These are phyloP conservation scores for Halocynthia aurantium DNA, from an alignment of 23 tunicate genomes.

Conservation along the genomic window DNA sequence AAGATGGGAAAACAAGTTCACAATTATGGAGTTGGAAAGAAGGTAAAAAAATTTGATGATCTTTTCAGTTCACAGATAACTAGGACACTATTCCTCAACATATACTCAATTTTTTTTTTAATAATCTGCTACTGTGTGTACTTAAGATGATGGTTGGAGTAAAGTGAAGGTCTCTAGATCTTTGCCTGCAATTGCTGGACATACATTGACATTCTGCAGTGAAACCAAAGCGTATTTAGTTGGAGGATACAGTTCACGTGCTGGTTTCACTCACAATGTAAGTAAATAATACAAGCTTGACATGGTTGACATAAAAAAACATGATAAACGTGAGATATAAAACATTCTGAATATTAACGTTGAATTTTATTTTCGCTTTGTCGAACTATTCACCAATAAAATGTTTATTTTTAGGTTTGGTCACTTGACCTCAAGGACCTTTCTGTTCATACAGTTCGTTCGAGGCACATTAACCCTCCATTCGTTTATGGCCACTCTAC, in stretches of 20 bases:
- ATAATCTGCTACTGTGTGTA: background rate
- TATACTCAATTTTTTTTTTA: background rate
- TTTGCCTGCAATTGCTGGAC: conserved; percentile 52
- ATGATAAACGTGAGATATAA: no score
- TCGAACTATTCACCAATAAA: no score
- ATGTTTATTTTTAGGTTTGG: background rate
- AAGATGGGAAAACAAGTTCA: conserved; percentile 3
- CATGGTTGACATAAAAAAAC: no score
- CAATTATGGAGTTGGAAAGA: conserved; percentile 6
- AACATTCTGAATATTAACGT: no score
- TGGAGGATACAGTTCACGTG: conserved; percentile 33
- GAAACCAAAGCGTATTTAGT: conserved; percentile 9
- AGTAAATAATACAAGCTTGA: background rate
- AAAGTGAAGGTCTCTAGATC: background rate
- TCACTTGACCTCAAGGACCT: background rate
- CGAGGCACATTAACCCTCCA: background rate
- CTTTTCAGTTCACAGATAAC: no score
- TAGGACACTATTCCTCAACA: background rate
- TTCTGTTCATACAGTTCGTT: background rate
- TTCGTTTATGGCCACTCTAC: conserved; percentile 7
- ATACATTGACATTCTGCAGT: conserved; percentile 38
- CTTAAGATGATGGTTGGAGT: background rate
- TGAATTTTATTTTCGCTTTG: no score
- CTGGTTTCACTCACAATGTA: conserved; percentile 23
- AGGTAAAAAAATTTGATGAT: background rate